Evolutionary conservation across 2,797 vertebrate species (phyloP), one percentile per base, ranked within the genome.

Genomic region (Adrianichthys oophorus): DNA sequence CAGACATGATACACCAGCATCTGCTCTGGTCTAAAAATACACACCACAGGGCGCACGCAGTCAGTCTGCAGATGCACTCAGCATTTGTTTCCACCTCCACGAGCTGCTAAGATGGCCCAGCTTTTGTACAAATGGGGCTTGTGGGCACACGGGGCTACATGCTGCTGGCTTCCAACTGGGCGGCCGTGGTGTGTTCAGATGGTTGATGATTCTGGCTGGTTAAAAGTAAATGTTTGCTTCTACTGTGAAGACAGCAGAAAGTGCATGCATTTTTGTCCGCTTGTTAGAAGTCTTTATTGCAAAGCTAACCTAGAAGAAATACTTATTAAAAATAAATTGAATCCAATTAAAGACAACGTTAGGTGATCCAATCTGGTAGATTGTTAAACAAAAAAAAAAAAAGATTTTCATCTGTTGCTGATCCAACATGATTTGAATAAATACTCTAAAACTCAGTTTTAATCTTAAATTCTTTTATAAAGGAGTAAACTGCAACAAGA

Each of bases 1-100:
- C 79, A 85, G 82, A 86, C 81, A 77, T 78, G 81, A 87, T 84
- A 87, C 89, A 89, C 84, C 87, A 89, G 87, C 90, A 90, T 91
- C 89, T 91, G 89, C 86, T 87, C 61, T 78, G 82, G 82, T 90
- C 88, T 91, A 90, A 91, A 91, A 90, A 90, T 91, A 90, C 72
- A 76, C 78, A 78, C 76, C 82, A 87, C 81, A 80, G 83, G 85
- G 76, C 82, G 83, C 70, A 82, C 77, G 73, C 74, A 84, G 84
- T 74, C 80, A 76, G 82, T 85, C 80, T 86, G 79, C 81, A 88
- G 84, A 85, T 88, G 83, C 82, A 73, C 80, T 86, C 82, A 78
- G 71, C 77, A 41, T 86, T 87, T 81, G 82, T 80, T 84, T 85
- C 83, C 80, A 79, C 82, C 85, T 89, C 78, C 70, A 76, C 59